Evolutionary conservation across 2,888 invertebrate genomes (phyloP), one percentile per base, ranked within the genome.

Genomic region (Oxycera nigricornis): DNA sequence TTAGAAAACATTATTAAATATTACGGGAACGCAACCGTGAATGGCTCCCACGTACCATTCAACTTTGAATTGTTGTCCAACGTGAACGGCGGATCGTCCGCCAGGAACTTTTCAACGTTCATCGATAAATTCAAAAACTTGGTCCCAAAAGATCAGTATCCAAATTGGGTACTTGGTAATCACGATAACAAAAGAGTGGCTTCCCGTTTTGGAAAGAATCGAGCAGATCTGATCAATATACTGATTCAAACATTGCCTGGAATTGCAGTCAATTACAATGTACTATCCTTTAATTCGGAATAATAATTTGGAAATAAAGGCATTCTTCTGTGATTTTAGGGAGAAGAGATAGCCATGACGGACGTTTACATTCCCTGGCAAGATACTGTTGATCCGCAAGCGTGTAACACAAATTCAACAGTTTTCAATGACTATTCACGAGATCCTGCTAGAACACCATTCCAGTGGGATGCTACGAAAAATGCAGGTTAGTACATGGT

Each of bases 141-240:
- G 57, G 87, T 91, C 87, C 91, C 91, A 0, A 77, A 82, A 22
- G 88, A 87, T 0, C 84, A 84, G 11, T 87, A 88, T 72, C 86
- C 91, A 39, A 91, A 91, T 81, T 91, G 91, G 91, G 90, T 90
- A 85, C 90, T 91, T 79, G 94, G 94, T 17, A 94, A 94, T 82
- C 94, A 94, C 77, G 94, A 94, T 80, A 89, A 91, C 50, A 88
- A 84, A 72, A 88, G 94, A 76, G 88, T 91, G 2, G 91, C 91
- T 0, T 88, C 91, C 2, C 88, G 94, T 76, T 90, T 90, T 75
- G 92, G 92, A 0, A 85, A 87, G 0, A 88, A 90, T 72, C 87
- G 92, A 75, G 89, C 91, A 0, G 94, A 95, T 82, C 90, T 91
- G 14, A 88, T 95, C 76, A 94, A 94, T 80, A 94, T 96, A 90